Base-by-base conservation (phyloP, 2,113 vertebrate genomes). In the Semnopithecus entellus region DNA sequence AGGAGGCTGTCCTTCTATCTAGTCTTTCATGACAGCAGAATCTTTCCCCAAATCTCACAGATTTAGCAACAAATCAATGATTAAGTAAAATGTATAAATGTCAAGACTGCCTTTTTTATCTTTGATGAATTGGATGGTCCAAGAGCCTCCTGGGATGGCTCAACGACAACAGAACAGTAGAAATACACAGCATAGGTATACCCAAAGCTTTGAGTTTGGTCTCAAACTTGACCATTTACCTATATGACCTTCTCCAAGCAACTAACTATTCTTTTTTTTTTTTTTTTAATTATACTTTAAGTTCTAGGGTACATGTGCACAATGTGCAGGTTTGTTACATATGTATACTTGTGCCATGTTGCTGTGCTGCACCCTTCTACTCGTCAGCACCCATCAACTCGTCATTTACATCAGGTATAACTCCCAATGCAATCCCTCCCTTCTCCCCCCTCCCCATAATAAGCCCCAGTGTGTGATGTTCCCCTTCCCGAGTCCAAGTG, bases 101-200 rank as follows among this genome's bases (percentile, higher is more conserved):
- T 68, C 40, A 45, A 85, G 80, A 32, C 50, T 80, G 68, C 61
- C 80, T 80, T 87, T 96, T 75, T 70, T 64, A 72, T 83, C 48
- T 50, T 85, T 68, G 61, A 20, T 43, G 61, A n/a, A 45, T 25
- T 78, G 73, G 66, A 68, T 25, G 43, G 20, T 50, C 84, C 40
- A 13, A 40, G 70, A 73, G 23, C 22, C 20, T 70, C 22, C 13
- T 52, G 43, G 7, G 16, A 30, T 45, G 30, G 45, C 52, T 75
- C 20, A 4, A 12, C 2, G 55, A 55, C 18, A 82, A 57, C 10
- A 75, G 2, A 50, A 45, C 3, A 50, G 23, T 13, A 35, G 81
- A 50, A 96, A 72, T 61, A 6, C 9, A 55, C 55, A 57, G 64
- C 12, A 1, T 2, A 3, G 13, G 25, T 7, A 1, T 8, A 16